Conservation (phyloP, 2,797 vertebrate genomes). For the Hydrophis major region DNA sequence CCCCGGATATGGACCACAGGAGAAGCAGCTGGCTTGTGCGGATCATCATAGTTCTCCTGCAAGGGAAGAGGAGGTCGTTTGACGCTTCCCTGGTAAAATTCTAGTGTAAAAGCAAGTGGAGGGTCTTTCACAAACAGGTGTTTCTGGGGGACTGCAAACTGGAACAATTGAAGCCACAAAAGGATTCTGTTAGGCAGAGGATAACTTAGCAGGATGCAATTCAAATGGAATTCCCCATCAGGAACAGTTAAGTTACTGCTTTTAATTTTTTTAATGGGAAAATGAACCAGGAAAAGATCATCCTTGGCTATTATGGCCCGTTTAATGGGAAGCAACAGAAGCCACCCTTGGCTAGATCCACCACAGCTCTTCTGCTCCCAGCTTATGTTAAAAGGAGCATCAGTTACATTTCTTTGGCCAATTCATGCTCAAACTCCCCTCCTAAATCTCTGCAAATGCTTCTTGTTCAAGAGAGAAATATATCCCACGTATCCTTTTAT, state of each 20-base stretch:
- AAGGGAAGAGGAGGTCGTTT: neutral
- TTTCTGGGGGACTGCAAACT: neutral
- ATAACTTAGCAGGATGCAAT: neutral
- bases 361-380: neutral
- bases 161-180: neutral
- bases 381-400: neutral
- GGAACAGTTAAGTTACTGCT: neutral
- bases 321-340: neutral
- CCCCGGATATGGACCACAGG: slow-evolving; percentile 93
- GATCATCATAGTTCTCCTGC: slow-evolving; percentile 90
- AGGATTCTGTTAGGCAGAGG: neutral
- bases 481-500: too few relatives aligned
- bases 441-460: neutral
- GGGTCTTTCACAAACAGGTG: neutral
- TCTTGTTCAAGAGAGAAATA: neutral
- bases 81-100: neutral
- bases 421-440: neutral
- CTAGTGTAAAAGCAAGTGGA: neutral
- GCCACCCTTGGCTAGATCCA: neutral
- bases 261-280: neutral
- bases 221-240: neutral
- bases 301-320: neutral
- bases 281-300: neutral
- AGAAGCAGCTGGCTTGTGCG: slow-evolving; percentile 92
- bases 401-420: neutral